A percentile compares a stretch with the other conserved stretches of the same genome.
Evolutionary conservation across 2,113 vertebrate genomes (phyloP).

Genomic region (Cranoglanis bouderius): DNA sequence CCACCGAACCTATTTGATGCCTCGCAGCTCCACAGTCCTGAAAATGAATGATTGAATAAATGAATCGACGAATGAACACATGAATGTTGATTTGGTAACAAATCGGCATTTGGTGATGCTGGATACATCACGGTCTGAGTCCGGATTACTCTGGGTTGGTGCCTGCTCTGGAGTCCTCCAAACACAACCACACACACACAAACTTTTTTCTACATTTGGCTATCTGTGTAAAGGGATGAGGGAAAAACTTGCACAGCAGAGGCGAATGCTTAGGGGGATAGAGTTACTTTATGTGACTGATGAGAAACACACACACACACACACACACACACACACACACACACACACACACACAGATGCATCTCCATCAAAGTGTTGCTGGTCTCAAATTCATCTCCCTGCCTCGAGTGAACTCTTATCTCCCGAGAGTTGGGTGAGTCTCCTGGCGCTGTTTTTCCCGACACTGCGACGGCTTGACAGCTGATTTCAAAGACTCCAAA

Average conservation of each 20-base stretch:
- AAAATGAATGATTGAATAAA: not conserved
- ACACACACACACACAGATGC: slow-evolving; percentile 35
- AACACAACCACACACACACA: not conserved
- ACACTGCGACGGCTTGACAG: slow-evolving; percentile 50
- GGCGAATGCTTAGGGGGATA: slow-evolving; percentile 22
- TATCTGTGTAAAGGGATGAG: slow-evolving; percentile 24
- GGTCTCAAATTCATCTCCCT: slow-evolving; percentile 52
- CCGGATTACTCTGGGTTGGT: not conserved
- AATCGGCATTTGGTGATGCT: not conserved
- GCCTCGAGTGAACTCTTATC: slow-evolving; percentile 55
- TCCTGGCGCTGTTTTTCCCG: slow-evolving; percentile 49
- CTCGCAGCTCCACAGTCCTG: not conserved
- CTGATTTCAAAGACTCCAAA: slow-evolving; percentile 57
- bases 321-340: slow-evolving; percentile 41
- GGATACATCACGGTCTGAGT: not conserved
- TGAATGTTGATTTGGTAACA: not conserved
- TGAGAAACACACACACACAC: slow-evolving; percentile 41
- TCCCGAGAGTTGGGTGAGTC: slow-evolving; percentile 48
- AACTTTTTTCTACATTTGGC: not conserved
- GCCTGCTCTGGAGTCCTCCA: not conserved
- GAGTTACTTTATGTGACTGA: slow-evolving; percentile 30
- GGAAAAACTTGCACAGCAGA: slow-evolving; percentile 11
- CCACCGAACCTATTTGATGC: not conserved
- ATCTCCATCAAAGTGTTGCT: slow-evolving; percentile 47
- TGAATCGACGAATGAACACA: not conserved